Evolutionary conservation across 2,113 vertebrate species (phyloP), one percentile per base, ranked within the genome.

Genomic region (Podilymbus podiceps): DNA sequence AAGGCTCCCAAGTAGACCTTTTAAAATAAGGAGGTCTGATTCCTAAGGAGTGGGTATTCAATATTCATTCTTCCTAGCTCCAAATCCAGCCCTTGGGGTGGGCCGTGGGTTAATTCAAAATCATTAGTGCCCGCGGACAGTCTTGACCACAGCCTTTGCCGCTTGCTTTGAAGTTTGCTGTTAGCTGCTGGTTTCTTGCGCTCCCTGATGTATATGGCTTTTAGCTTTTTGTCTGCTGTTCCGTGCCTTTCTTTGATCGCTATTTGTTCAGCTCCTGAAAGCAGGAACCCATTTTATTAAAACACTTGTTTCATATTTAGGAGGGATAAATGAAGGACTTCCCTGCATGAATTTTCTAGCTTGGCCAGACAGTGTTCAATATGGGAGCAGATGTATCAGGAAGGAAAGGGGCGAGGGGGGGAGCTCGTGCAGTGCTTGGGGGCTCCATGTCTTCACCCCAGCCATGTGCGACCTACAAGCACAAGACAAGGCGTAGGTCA

Each of bases 251-350:
- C 86, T 91, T 76, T 93, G 77, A 87, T 97, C 38, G 5, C 59
- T 64, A 35, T 91, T 73, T 84, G 46, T 40, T 97, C 76, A 81
- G 89, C 84, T 93, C 82, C 86, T 86, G 47, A 89, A 91, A 90
- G 30, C 15, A 62, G 62, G 85, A 76, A 59, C 68, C 25, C 11
- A 2, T 85, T 95, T 97, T 96, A 91, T 82, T 95, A 91, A 92
- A 92, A 80, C 30, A 20, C 33, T 96, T 92, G 55, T 40, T 62
- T 88, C 0, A 0, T 58, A 55, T 93, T 79, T 93, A 75, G 35
- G 52, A 95, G 74, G 90, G 76, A 95, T 94, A 91, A 95, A 80
- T 14, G 27, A 77, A 90, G 33, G 24, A 55, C 85, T 96, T 94
- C 21, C 24, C 71, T 74, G 62, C 71, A 38, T 47, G 19, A 68